Base-by-base conservation (phyloP, 2,888 invertebrate species). In the Orchestes rusci region DNA sequence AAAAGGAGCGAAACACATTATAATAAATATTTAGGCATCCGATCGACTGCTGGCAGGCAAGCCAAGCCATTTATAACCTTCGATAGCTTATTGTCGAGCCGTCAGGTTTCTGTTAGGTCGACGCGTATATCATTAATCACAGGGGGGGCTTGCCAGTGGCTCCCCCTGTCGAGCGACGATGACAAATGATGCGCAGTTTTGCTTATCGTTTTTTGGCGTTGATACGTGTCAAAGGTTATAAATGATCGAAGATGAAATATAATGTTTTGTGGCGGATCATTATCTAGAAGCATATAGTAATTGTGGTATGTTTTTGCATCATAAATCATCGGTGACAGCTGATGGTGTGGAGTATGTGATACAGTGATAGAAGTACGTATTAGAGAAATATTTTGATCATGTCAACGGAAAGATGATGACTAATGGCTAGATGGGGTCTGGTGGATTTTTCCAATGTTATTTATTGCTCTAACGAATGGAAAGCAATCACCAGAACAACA, bases 21-120 rank as follows among this genome's bases (percentile, higher is more conserved):
- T n/a, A n/a, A n/a, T n/a, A n/a, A n/a, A n/a, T n/a, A n/a, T n/a
- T n/a, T n/a, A n/a, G n/a, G n/a, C n/a, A n/a, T n/a, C n/a, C n/a
- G n/a, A n/a, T n/a, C n/a, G n/a, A n/a, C n/a, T n/a, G n/a, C n/a
- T n/a, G n/a, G n/a, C n/a, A n/a, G n/a, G n/a, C n/a, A n/a, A n/a
- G n/a, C n/a, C n/a, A n/a, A n/a, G 10, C 41, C 67, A 68, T 68
- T 65, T 67, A 68, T 68, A 66, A 64, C 61, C 56, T 66, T 67
- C 65, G 67, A 67, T 66, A 59, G 63, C 61, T 63, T 64, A 67
- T 67, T 67, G 67, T 67, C 62, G 60, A 56, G 54, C 59, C 60
- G 66, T 67, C 68, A 67, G 62, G 66, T 68, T 67, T 68, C 68
- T 67, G 66, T 67, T 68, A 67, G 64, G 60, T 56, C 53, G 57